phyloP scores from a whole-genome alignment of 2,888 invertebrate species.

The Azorinus chamasolen region DNA sequence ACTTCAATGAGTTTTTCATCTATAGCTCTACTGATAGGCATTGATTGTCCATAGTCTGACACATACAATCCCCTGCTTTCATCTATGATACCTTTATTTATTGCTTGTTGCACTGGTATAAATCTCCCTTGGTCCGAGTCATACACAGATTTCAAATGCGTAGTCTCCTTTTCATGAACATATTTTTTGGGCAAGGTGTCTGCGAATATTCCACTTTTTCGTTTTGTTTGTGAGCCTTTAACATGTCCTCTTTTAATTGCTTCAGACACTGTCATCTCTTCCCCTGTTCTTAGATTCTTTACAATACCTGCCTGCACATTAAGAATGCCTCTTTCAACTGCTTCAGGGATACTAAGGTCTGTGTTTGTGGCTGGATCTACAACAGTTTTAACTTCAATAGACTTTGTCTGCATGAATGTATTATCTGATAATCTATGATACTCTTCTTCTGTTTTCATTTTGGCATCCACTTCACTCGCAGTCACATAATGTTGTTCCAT shows the following conservation, averaged over 20 bases:
- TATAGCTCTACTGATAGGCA: conserved; percentile 70
- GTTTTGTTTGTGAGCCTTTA: conserved; percentile 58
- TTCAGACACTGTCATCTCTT: conserved; percentile 74
- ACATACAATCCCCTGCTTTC: conserved; percentile 79
- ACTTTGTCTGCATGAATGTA: conserved; percentile 70
- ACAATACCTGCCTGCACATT: conserved; percentile 67
- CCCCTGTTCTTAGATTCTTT: conserved; percentile 68
- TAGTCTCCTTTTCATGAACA: conserved; percentile 58
- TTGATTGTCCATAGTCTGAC: conserved; percentile 66
- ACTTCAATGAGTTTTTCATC: conserved; percentile 68
- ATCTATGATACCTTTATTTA: conserved; percentile 92
- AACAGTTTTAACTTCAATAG: conserved; percentile 66
- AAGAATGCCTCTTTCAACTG: conserved; percentile 84
- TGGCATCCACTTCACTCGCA: conserved; percentile 79
- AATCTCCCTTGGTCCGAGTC: conserved; percentile 93
- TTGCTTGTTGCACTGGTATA: conserved; percentile 89
- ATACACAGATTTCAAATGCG: conserved; percentile 76
- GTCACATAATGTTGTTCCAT: conserved; percentile 95
- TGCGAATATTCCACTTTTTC: conserved; percentile 62
- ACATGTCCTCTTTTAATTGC: conserved; percentile 71
- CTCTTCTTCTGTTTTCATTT: conserved; percentile 66
- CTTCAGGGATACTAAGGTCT: conserved; percentile 92
- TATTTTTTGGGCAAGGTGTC: conserved; percentile 56
- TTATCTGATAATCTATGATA: conserved; percentile 64
- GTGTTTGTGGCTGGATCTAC: conserved; percentile 93